Base-by-base conservation (phyloP, 2,797 vertebrate species). In the Cuniculus paca region DNA sequence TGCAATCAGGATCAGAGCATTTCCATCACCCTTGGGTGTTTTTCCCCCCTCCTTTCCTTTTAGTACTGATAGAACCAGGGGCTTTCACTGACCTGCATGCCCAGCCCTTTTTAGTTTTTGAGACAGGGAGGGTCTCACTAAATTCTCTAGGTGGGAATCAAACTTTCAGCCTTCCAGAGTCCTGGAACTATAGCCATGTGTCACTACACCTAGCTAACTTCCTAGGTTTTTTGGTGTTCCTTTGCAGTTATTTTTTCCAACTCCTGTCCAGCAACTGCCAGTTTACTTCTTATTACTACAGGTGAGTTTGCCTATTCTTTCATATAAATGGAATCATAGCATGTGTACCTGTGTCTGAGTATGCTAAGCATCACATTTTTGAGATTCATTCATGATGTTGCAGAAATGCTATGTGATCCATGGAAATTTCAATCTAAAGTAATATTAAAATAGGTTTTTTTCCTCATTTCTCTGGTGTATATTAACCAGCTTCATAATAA, bases 221-320 rank as follows among this genome's bases (percentile, higher is more conserved):
- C 14, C 26, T 24, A 17, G 9, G n/a, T 79, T 75, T 74, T 65
- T 60, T 14, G 14, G n/a, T 63, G 22, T 34, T 58, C 19, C 34
- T 77, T 61, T 65, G 42, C n/a, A 79, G 84, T 39, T 48, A 20
- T 12, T 50, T 61, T 88, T 24, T 42, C 22, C 13, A 63, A 14
- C 16, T n/a, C 80, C 4, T 34, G 48, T 48, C 34, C 2, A 22
- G 60, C 80, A 87, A 17, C 19, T 61, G 74, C 34, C 42, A 48
- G 90, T 34, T 70, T 16, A 85, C 72, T 89, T 88, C 48, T 39
- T 20, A 24, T 84, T 60, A 84, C 63, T 81, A 39, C 34, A 87
- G 70, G 17, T 60, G 61, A 89, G 80, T 93, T 83, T 84, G 31
- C 60, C 85, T 58, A 10, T 39, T 94, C 72, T 89, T 89, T 93